These are phyloP conservation scores for Ophion obscuratus DNA, from an alignment of 2,888 invertebrate species.

Conservation along the genomic window DNA sequence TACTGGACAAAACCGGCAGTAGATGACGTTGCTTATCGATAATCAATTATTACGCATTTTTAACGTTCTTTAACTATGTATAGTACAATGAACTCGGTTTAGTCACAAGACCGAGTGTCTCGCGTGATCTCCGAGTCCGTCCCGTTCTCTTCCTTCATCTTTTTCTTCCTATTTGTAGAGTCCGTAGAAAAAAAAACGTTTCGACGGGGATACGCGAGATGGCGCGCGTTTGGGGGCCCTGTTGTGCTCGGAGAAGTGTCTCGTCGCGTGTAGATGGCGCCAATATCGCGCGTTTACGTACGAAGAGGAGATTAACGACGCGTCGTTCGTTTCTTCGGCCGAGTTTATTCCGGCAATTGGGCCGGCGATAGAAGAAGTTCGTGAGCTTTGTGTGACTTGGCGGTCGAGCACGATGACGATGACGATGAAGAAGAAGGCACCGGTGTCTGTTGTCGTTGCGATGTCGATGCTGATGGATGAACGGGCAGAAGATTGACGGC, in stretches of 20 bases:
- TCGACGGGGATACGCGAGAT: constrained; percentile 34
- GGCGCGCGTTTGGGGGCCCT: background rate
- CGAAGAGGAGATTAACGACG: constrained; percentile 2
- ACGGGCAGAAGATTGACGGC: constrained; percentile 69
- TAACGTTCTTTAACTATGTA: constrained; percentile 43
- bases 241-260: background rate
- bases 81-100: constrained; percentile 34
- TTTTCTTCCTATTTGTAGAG: constrained; percentile 49
- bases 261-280: background rate
- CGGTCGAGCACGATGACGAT: constrained; percentile 65
- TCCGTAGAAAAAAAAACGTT: constrained; percentile 77
- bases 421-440: constrained; percentile 68
- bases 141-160: constrained; percentile 23
- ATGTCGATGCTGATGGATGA: constrained; percentile 70
- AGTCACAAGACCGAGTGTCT: constrained; percentile 22
- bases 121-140: background rate
- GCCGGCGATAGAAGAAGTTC: constrained; percentile 81
- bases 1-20: constrained; percentile 76
- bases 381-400: constrained; percentile 73
- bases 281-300: background rate
- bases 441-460: constrained; percentile 70
- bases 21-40: constrained; percentile 67
- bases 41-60: constrained; percentile 47
- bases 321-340: background rate
- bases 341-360: constrained; percentile 77